Base-by-base conservation (phyloP, 2,113 vertebrate species). In the Pycnonotus jocosus region DNA sequence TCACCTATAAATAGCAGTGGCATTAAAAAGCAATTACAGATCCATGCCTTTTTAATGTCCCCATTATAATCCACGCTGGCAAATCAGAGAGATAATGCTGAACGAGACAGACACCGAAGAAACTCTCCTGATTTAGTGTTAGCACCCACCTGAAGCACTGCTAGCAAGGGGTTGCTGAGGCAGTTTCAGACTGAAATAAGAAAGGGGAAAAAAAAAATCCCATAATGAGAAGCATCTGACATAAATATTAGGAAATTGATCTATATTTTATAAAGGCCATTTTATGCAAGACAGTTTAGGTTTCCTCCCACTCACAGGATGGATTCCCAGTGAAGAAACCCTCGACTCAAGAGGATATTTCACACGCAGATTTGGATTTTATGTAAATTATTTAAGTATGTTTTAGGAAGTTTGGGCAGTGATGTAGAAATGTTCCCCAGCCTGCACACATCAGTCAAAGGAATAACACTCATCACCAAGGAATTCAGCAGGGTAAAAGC, bases 361-460 rank as follows among this genome's bases (percentile, higher is more conserved):
- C 92, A 93, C 92, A 95, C 37, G 79, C 68, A 90, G 81, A 94
- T 93, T 92, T 88, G 72, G 82, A 73, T 94, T 94, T 96, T 86
- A 95, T 81, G 91, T 95, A 92, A 95, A 96, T 95, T 90, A 96
- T 91, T 96, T 69, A 95, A 93, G 77, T 23, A 33, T 51, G 72
- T 73, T 91, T 83, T 35, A 93, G 84, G 65, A 90, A 86, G 82
- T 83, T 91, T 87, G 80, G 40, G 82, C 94, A 92, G 71, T 9
- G 61, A 90, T 51, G 72, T 68, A 90, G 88, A 86, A 96, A 88
- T 27, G 28, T 64, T 92, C 79, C 81, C 76, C 48, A 86, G 92
- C 68, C 92, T 90, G 4, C 11, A 15, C 37, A 2, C 18, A 88
- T 88, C 87, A 77, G 85, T 68, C 93, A 92, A 58, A 87, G 87